phyloP scores from a whole-genome alignment of 2,113 vertebrate species.

The Channa argus region DNA sequence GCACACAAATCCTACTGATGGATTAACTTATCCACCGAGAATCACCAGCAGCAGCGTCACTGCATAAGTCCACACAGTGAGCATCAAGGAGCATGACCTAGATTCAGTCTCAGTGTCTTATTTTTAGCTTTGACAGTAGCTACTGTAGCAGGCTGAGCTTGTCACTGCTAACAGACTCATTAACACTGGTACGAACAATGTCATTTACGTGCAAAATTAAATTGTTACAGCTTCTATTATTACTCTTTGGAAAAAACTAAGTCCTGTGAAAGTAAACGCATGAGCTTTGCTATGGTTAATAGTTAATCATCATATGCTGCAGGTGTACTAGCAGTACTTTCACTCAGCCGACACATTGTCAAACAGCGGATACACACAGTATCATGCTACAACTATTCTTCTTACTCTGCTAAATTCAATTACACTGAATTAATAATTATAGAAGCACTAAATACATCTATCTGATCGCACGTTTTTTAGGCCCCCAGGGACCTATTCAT shows the following conservation, averaged over 20 bases:
- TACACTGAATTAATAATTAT: neutral
- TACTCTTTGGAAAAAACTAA: neutral
- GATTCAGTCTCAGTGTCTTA: constrained; percentile 55
- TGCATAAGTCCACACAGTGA: constrained; percentile 49
- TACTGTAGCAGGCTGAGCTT: constrained; percentile 20
- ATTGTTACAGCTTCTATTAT: neutral
- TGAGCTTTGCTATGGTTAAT: neutral
- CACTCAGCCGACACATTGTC: neutral
- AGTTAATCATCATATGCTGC: neutral
- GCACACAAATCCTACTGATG: neutral
- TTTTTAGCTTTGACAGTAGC: constrained; percentile 58
- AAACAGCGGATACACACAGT: neutral
- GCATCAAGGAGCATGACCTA: constrained; percentile 66
- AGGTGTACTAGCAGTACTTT: neutral
- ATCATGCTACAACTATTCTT: neutral
- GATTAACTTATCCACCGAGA: constrained; percentile 2
- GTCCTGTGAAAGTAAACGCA: no score
- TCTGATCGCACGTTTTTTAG: no score
- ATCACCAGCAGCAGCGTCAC: constrained; percentile 2
- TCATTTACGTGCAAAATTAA: constrained; percentile 10
- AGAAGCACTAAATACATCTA: no score
- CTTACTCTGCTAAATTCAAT: neutral
- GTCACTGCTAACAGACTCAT: constrained; percentile 42
- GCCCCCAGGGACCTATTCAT: neutral
- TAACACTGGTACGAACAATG: constrained; percentile 28